phyloP scores from a whole-genome alignment of 1,140 invertebrate genomes.

The Formica exsecta region DNA sequence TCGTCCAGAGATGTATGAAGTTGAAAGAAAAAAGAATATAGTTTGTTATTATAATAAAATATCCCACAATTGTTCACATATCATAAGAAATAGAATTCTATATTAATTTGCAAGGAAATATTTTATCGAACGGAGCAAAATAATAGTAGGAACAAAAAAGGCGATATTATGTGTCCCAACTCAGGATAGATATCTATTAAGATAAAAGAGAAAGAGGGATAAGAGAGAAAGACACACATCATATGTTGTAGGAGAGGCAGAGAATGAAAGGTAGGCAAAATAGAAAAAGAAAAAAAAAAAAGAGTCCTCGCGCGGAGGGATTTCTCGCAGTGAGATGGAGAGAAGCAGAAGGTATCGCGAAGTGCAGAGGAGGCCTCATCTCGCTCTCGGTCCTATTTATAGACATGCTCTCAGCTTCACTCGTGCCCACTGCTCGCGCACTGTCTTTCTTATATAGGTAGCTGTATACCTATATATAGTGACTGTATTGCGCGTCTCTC shows the following conservation, averaged over 20 bases:
- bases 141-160: slow-evolving; percentile 25
- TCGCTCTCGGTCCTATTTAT: slow-evolving; percentile 85
- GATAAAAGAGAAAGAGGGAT: slow-evolving; percentile 23
- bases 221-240: slow-evolving; percentile 34
- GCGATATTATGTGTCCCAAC: not conserved
- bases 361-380: slow-evolving; percentile 83
- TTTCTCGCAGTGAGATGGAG: slow-evolving; percentile 61
- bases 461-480: slow-evolving; percentile 67
- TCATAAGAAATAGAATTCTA: too few species aligned
- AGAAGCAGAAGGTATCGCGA: slow-evolving; percentile 78
- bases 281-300: not conserved
- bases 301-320: slow-evolving; percentile 44
- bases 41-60: too few species aligned
- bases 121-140: not conserved
- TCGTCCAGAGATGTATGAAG: not conserved
- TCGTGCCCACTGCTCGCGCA: slow-evolving; percentile 82
- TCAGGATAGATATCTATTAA: slow-evolving; percentile 20
- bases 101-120: too few species aligned
- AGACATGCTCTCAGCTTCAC: slow-evolving; percentile 86
- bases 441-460: slow-evolving; percentile 79
- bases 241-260: not conserved
- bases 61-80: too few species aligned
- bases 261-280: slow-evolving; percentile 41
- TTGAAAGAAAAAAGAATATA: not conserved
- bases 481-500: slow-evolving; percentile 67